phyloP scores from a whole-genome alignment of 1,140 invertebrate genomes.

The Camponotus pennsylvanicus region DNA sequence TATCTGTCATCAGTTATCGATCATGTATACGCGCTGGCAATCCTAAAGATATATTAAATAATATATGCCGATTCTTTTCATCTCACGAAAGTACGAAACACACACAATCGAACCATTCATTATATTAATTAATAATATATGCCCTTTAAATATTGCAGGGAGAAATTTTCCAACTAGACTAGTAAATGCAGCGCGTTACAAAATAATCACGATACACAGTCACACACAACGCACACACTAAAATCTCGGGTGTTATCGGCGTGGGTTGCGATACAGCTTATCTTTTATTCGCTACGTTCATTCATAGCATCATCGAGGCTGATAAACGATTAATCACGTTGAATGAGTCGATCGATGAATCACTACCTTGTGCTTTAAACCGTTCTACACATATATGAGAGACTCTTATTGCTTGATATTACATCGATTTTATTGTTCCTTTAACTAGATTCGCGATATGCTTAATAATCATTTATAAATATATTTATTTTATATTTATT shows the following conservation, averaged over 20 bases:
- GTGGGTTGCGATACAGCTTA: not conserved
- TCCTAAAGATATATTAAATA: not conserved
- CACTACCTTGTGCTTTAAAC: constrained; percentile 2
- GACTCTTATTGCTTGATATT: not conserved
- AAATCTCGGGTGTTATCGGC: not conserved
- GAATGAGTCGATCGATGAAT: constrained; percentile 8
- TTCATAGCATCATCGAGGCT: constrained; percentile 9
- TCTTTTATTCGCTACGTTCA: constrained; percentile 43
- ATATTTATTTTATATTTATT: not conserved
- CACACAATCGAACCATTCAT: not conserved
- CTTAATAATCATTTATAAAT: not conserved
- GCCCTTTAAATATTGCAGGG: not conserved
- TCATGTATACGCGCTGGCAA: not conserved
- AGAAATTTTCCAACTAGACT: not conserved
- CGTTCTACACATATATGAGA: not conserved
- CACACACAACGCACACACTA: not conserved
- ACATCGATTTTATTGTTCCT: not conserved
- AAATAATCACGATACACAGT: not conserved
- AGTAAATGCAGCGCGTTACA: not conserved
- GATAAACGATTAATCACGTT: constrained; percentile 31
- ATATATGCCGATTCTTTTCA: not conserved
- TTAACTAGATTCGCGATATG: not conserved
- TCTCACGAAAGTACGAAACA: too few species aligned
- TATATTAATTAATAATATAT: not conserved
- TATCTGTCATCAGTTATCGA: not conserved